Percentiles rank a stretch among this genome's conserved stretches.
Conservation (phyloP, 2,888 invertebrate genomes). For the Drosophila antonietae region DNA sequence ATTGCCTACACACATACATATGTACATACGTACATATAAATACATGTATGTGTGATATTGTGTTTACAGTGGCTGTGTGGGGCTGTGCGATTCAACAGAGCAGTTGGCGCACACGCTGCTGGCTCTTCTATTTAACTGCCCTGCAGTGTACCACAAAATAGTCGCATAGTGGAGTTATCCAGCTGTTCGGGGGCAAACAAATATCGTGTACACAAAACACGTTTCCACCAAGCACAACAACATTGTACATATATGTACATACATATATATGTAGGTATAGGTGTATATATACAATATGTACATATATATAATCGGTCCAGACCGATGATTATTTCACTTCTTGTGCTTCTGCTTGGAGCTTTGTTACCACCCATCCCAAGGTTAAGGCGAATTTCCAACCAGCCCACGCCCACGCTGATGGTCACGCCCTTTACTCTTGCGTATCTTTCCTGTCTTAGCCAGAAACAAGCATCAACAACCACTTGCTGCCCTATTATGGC, state of each 20-base stretch:
- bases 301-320: slow-evolving; percentile 19
- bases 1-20: neutral
- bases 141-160: slow-evolving; percentile 24
- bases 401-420: neutral
- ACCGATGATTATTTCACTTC: slow-evolving; percentile 40
- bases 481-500: slow-evolving; percentile 12
- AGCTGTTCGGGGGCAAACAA: slow-evolving; percentile 43
- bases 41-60: neutral
- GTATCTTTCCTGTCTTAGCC: slow-evolving; percentile 6
- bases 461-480: slow-evolving; percentile 30
- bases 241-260: neutral
- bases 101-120: slow-evolving; percentile 5
- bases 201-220: slow-evolving; percentile 52
- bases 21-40: neutral
- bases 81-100: slow-evolving; percentile 19
- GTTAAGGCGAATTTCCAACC: slow-evolving; percentile 41
- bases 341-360: slow-evolving; percentile 21
- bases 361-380: slow-evolving; percentile 48
- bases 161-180: slow-evolving; percentile 26
- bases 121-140: slow-evolving; percentile 33
- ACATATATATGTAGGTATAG: neutral
- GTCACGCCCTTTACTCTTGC: slow-evolving; percentile 7
- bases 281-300: slow-evolving; percentile 1
- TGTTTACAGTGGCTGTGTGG: slow-evolving; percentile 6
- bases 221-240: slow-evolving; percentile 46